phyloP scores from a whole-genome alignment of 2,113 vertebrate species.

The Mirza zaza region DNA sequence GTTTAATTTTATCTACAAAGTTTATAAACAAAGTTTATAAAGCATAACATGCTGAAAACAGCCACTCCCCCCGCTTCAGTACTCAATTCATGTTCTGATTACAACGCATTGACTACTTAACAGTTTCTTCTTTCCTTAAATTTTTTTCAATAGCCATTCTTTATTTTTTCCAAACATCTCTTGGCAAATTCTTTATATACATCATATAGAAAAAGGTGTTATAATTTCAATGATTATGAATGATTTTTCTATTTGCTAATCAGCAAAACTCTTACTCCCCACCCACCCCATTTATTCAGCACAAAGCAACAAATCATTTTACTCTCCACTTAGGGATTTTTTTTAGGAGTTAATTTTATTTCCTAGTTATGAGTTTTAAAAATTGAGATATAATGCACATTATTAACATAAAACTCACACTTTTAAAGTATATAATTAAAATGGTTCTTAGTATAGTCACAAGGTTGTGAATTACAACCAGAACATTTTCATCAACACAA shows the following conservation, averaged over 20 bases:
- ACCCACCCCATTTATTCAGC: neutral
- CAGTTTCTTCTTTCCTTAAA: neutral
- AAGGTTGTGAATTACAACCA: neutral
- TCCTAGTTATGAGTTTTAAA: neutral
- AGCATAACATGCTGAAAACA: neutral
- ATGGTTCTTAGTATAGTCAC: neutral
- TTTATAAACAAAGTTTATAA: neutral
- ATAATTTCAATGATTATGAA: neutral
- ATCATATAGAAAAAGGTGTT: neutral
- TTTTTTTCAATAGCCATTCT: neutral
- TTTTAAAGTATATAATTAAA: neutral
- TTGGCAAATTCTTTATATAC: conserved; percentile 41
- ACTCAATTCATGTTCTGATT: neutral
- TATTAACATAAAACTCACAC: neutral
- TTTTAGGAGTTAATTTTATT: conserved; percentile 27
- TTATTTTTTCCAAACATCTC: neutral
- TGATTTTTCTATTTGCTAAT: conserved; percentile 12
- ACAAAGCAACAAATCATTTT: conserved; percentile 9
- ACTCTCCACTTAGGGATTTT: neutral
- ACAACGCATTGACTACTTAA: neutral
- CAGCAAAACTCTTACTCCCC: neutral
- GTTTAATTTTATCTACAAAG: conserved; percentile 10
- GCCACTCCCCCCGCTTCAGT: neutral
- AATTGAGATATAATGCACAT: neutral
- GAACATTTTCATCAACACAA: neutral